These are phyloP conservation scores for Achatina immaculata DNA, from an alignment of 1,140 invertebrate genomes.

Conservation along the genomic window DNA sequence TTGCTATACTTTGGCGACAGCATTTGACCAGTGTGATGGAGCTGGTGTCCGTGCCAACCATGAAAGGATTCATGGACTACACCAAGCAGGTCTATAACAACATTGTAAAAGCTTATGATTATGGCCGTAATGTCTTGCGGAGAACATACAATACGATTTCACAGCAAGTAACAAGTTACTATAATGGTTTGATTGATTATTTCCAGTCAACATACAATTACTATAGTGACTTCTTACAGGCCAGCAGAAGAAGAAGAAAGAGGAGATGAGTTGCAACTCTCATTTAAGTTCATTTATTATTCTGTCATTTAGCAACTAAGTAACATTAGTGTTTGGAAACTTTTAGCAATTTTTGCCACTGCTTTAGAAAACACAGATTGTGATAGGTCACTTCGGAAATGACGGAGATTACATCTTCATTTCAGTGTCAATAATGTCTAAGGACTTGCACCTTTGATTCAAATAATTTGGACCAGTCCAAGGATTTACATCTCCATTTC, in stretches of 20 bases:
- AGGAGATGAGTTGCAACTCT: too few species aligned
- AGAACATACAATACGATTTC: conserved; percentile 17
- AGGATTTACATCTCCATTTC: too few species aligned
- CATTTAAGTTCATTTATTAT: too few species aligned
- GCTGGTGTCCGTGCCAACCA: conserved; percentile 37
- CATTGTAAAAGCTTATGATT: conserved; percentile 44
- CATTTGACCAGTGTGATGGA: conserved; percentile 36
- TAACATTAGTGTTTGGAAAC: too few species aligned
- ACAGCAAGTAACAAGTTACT: conserved; percentile 19
- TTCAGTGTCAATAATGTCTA: too few species aligned
- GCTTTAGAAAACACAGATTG: too few species aligned
- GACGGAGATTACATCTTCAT: too few species aligned
- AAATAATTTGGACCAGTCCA: too few species aligned
- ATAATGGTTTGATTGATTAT: background rate
- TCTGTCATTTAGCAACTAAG: too few species aligned
- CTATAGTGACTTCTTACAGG: conserved; percentile 29
- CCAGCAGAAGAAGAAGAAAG: conserved; percentile 1
- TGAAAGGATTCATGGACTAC: conserved; percentile 21
- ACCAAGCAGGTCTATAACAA: conserved; percentile 37
- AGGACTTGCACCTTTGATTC: too few species aligned
- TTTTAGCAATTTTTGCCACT: too few species aligned
- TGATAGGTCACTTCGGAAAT: too few species aligned
- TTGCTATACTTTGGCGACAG: conserved; percentile 42
- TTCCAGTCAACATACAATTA: conserved; percentile 20
- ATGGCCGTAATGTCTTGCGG: conserved; percentile 36